A percentile compares a stretch with the other conserved stretches of the same genome.
phyloP scores from a whole-genome alignment of 2,888 invertebrate genomes.

The Standfussiana lucernea region DNA sequence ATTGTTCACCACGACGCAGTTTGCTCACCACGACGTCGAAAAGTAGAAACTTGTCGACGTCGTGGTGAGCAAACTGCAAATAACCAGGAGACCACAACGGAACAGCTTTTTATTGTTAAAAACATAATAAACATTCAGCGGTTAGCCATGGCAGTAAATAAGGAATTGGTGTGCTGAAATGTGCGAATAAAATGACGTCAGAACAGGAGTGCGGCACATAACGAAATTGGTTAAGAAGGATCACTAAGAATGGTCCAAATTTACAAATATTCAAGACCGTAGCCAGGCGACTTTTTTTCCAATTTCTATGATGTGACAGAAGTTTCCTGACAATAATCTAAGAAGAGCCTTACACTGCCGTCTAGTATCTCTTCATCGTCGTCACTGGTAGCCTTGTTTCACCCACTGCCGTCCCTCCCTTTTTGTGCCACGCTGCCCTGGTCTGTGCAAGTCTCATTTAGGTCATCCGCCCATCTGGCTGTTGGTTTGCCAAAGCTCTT shows the following conservation, averaged over 20 bases:
- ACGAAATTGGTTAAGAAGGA: slow-evolving; percentile 18
- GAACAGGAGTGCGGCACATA: neutral
- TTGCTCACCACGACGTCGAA: too few relatives aligned
- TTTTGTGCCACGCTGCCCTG: neutral
- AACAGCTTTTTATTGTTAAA: slow-evolving; percentile 8
- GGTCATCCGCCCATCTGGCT: neutral
- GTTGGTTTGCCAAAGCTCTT: neutral
- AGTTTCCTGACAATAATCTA: too few relatives aligned
- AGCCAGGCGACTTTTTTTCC: too few relatives aligned
- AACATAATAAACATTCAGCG: slow-evolving; percentile 37
- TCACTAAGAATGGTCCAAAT: neutral
- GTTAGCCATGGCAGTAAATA: slow-evolving; percentile 37
- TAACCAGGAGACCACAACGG: neutral
- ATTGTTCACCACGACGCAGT: too few relatives aligned
- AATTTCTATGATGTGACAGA: too few relatives aligned
- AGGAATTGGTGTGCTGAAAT: slow-evolving; percentile 46
- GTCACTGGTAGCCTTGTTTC: neutral
- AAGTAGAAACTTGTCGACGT: neutral
- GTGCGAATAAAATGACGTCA: slow-evolving; percentile 45
- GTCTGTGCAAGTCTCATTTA: neutral
- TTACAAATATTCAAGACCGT: too few relatives aligned
- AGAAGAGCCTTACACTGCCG: too few relatives aligned
- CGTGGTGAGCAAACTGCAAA: neutral
- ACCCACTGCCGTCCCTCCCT: neutral
- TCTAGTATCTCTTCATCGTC: neutral